Conservation (phyloP, 2,797 vertebrate genomes). For the Danio tinwini region DNA sequence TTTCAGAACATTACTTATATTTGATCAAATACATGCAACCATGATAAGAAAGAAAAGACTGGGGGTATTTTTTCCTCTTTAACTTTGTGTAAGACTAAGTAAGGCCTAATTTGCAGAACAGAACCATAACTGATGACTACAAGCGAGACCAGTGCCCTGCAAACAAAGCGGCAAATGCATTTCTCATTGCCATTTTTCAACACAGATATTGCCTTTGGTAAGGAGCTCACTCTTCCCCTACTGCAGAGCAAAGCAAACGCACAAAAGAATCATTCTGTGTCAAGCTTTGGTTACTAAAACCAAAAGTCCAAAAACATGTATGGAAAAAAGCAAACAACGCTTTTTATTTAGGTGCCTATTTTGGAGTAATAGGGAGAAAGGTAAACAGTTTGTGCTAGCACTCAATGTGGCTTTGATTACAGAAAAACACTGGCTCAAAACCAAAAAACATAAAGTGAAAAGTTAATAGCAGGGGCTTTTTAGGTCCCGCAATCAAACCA, state of each 20-base stretch:
- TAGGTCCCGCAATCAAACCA: not conserved
- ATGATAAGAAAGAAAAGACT: not conserved
- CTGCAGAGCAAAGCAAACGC: not conserved
- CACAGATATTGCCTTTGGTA: constrained; percentile 6
- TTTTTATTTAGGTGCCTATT: not conserved
- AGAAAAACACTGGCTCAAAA: not conserved
- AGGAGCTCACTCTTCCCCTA: not conserved
- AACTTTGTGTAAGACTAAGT: not conserved
- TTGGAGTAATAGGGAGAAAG: not conserved
- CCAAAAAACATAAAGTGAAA: not conserved
- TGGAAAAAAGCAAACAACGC: constrained; percentile 2
- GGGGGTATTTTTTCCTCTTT: not conserved
- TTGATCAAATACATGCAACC: too few species aligned
- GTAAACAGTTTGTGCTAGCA: not conserved
- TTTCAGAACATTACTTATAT: too few species aligned
- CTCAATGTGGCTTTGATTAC: not conserved
- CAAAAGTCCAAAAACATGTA: not conserved
- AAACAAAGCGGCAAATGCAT: constrained; percentile 11
- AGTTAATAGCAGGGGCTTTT: not conserved
- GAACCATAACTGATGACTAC: constrained; percentile 7
- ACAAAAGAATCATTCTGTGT: not conserved
- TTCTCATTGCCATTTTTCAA: constrained; percentile 21
- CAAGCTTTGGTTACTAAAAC: constrained; percentile 16
- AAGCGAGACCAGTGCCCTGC: not conserved
- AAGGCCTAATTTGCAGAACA: constrained; percentile 9